Evolutionary conservation across 2,113 vertebrate species (phyloP).

Genomic region (Saguinus midas): DNA sequence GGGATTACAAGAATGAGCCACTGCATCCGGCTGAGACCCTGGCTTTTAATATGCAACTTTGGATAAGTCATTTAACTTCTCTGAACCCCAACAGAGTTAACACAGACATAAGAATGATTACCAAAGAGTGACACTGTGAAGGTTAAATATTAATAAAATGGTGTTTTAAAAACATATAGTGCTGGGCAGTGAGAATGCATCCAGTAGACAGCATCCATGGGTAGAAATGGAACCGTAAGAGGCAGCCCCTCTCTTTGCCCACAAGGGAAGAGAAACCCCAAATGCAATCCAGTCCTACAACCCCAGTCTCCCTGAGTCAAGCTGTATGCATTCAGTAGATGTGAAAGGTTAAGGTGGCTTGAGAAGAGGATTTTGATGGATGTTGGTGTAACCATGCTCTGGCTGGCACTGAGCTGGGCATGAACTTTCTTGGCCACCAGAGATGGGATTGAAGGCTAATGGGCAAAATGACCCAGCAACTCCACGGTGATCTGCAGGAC

Average conservation of each 20-base stretch:
- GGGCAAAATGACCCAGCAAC: neutral
- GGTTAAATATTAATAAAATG: neutral
- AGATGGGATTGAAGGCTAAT: neutral
- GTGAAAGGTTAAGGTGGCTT: neutral
- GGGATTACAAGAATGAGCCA: too few species aligned
- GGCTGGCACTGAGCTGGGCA: neutral
- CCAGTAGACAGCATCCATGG: too few species aligned
- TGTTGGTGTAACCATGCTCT: neutral
- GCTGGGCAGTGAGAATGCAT: neutral
- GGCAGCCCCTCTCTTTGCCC: neutral
- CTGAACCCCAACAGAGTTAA: neutral
- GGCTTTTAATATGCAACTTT: neutral
- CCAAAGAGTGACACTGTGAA: neutral
- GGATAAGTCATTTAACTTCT: neutral
- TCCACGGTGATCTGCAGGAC: neutral
- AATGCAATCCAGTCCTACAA: neutral
- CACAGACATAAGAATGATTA: neutral
- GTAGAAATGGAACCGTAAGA: neutral
- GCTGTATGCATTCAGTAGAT: neutral
- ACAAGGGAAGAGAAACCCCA: neutral
- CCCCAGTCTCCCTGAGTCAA: neutral
- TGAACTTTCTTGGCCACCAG: neutral
- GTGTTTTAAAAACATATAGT: accelerated
- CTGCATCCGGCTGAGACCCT: too few species aligned
- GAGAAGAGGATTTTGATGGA: neutral